Base-by-base conservation (phyloP, 1,140 invertebrate species). In the Limonius californicus region DNA sequence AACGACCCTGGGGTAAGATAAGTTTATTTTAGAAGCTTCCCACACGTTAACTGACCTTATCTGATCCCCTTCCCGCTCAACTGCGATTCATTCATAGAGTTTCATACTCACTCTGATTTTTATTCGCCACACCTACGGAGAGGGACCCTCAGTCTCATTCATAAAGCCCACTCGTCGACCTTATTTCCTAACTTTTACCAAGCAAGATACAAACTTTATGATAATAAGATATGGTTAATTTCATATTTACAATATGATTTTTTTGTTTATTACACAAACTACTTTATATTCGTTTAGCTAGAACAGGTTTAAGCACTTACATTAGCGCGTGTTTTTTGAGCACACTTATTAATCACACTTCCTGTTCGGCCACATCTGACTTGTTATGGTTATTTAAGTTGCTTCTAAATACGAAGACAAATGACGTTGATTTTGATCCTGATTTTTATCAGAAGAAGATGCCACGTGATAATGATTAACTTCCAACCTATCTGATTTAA, bases 91-190 rank as follows among this genome's bases (percentile, higher is more conserved):
- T 39, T 39, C 35, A 39, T 39, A 39, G 35, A 39, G 35, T 7
- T 39, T 39, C 35, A 39, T 39, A 39, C 35, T 39, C 35, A 39
- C 35, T 39, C 35, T 39, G 35, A 39, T 39, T 39, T 39, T 39
- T 39, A 39, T 39, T 39, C 35, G 35, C 35, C 35, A 39, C 35
- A 39, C 35, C 35, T 39, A 39, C 35, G n/a, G n/a, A 39, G 35
- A 39, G 35, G 35, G 35, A 39, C 35, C 35, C 35, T 39, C 35
- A 39, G 35, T 39, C 35, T 39, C 35, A 39, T 39, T 39, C 35
- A 39, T 39, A 39, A 39, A 39, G n/a, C 35, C 35, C 35, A 39
- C 35, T 39, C 35, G n/a, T 6, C 35, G 35, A 12, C 35, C 35
- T 39, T 39, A 39, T 39, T 39, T 39, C n/a, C 8, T 39, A 39